Percentiles rank a stretch among this genome's conserved stretches.
phyloP scores from a whole-genome alignment of 2,113 vertebrate species.

The Bujurquina vittata region DNA sequence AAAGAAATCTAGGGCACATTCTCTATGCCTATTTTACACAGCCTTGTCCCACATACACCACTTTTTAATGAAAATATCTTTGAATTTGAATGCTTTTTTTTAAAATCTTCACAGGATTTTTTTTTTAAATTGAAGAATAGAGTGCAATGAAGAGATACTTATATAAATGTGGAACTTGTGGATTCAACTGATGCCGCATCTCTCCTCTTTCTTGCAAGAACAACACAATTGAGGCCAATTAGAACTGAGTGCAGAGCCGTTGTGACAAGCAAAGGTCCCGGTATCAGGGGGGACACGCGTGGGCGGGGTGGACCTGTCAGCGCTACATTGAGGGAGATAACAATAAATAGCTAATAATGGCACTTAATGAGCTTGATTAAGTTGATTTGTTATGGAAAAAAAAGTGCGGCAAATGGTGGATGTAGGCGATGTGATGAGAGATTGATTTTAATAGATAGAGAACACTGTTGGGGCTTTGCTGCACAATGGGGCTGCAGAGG shows the following conservation, averaged over 20 bases:
- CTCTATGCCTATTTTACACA: conserved; percentile 15
- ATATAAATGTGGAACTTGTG: conserved; percentile 13
- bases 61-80: background rate
- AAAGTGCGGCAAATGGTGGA: conserved; percentile 76
- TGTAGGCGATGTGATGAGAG: conserved; percentile 80
- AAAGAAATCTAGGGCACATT: conserved; percentile 36
- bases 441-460: conserved; percentile 81
- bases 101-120: background rate
- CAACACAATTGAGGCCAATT: conserved; percentile 74
- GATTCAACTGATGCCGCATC: conserved; percentile 16
- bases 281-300: conserved; percentile 74
- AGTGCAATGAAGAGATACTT: background rate
- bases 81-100: background rate
- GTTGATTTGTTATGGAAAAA: conserved; percentile 79
- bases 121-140: background rate
- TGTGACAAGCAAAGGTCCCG: conserved; percentile 75
- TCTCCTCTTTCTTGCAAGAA: conserved; percentile 22
- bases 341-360: conserved; percentile 83
- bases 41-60: conserved; percentile 1
- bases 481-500: conserved; percentile 78
- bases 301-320: conserved; percentile 80
- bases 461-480: conserved; percentile 77
- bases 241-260: conserved; percentile 42
- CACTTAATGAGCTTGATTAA: conserved; percentile 83
- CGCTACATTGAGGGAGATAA: conserved; percentile 75